These are phyloP conservation scores for Choreutis nemorana DNA, from an alignment of 2,888 invertebrate species.

Conservation along the genomic window DNA sequence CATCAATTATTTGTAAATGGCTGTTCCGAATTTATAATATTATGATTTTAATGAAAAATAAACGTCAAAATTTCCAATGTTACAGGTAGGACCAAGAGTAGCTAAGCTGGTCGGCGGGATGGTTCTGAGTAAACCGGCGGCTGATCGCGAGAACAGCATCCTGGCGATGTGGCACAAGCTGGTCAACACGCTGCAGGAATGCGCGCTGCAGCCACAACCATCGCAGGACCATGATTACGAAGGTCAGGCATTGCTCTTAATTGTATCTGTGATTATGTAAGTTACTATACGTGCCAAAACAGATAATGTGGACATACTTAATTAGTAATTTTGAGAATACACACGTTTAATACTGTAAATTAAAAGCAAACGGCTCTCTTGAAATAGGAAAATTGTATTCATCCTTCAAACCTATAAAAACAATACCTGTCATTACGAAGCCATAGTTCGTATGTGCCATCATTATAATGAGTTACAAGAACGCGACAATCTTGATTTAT, in stretches of 20 bases:
- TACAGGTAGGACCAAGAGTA: constrained; percentile 80
- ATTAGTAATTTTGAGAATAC: not conserved
- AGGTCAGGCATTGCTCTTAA: no score
- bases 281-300: no score
- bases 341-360: not conserved
- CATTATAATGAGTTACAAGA: no score
- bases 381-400: no score
- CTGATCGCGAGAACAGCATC: constrained; percentile 89
- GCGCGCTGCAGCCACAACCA: constrained; percentile 73
- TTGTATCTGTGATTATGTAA: no score
- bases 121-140: constrained; percentile 78
- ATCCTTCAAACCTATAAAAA: no score
- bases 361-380: constrained; percentile 13
- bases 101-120: constrained; percentile 78
- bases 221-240: constrained; percentile 76
- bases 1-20: no score
- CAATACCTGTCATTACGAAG: no score
- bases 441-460: no score
- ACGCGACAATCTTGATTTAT: no score
- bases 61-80: constrained; percentile 27
- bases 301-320: no score
- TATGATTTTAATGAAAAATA: constrained; percentile 66
- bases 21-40: constrained; percentile 71
- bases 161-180: constrained; percentile 92
- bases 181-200: constrained; percentile 87